Base-by-base conservation (phyloP, 2,888 invertebrate genomes). In the Volucella zonaria region DNA sequence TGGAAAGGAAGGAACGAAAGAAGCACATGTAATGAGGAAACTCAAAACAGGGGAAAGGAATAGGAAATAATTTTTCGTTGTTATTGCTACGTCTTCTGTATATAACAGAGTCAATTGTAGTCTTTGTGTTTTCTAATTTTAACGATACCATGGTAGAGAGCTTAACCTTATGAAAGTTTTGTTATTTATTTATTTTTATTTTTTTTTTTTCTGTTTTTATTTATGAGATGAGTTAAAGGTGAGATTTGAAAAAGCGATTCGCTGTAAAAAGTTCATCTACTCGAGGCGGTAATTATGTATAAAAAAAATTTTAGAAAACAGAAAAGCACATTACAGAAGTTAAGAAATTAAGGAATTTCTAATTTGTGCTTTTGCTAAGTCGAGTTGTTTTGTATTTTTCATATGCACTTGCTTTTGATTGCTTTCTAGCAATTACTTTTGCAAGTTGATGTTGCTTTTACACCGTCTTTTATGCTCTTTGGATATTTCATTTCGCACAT, bases 11-110 rank as follows among this genome's bases (percentile, higher is more conserved):
- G 18, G 12, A 54, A 42, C 6, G 31, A 49, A 62, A 42, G 64
- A 71, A 45, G 56, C 64, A 54, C 66, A 56, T 83, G 64, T 70
- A 75, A 83, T 75, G 64, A 68, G 40, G 49, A 58, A 62, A 10
- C 54, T 45, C 40, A 38, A 77, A 64, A 62, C 52, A 68, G 51
- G 47, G 8, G 47, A 31, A 31, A 31, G 31, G 31, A 31, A 31
- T 31, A 31, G 31, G 75, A 47, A 70, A 59, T 40, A 79, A 67
- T 66, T 59, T 76, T 38, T 23, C 18, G n/a, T n/a, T 68, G 62
- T 74, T 68, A 82, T 79, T 79, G 54, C 70, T 51, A n/a, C 40
- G 31, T 62, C 59, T 52, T 62, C 23, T 43, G 52, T 15, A 15
- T 66, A 54, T 8, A 51, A 47, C 58, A 38, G 3, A 38, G 58